These are phyloP conservation scores for Oncopodura yosiiana DNA, from an alignment of 1,140 invertebrate genomes.

Conservation along the genomic window DNA sequence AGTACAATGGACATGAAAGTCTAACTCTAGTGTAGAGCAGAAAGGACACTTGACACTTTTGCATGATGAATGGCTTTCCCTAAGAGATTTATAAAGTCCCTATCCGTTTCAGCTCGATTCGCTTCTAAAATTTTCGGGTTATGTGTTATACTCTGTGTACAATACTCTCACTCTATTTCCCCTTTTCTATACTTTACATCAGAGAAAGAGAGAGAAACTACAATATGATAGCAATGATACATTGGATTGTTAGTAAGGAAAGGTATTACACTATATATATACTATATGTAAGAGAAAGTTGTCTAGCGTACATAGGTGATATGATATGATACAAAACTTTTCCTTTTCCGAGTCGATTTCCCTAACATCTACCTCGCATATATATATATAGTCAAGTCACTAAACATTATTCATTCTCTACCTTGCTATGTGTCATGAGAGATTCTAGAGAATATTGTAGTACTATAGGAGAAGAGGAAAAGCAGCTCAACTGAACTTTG, in stretches of 20 bases:
- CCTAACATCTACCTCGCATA: too few relatives aligned
- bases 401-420: too few relatives aligned
- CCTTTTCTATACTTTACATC: neutral
- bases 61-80: constrained; percentile 37
- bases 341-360: too few relatives aligned
- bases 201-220: neutral
- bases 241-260: neutral
- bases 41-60: constrained; percentile 36
- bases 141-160: neutral
- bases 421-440: too few relatives aligned
- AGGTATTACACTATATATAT: neutral
- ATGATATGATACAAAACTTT: too few relatives aligned
- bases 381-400: too few relatives aligned
- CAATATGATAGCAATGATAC: neutral
- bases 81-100: constrained; percentile 36
- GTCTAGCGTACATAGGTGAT: too few relatives aligned
- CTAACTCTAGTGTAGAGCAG: neutral
- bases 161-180: neutral
- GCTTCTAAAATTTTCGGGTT: constrained; percentile 26
- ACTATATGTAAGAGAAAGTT: too few relatives aligned
- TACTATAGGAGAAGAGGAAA: too few relatives aligned
- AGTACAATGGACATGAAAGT: constrained; percentile 29
- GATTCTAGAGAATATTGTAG: too few relatives aligned
- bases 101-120: constrained; percentile 35
- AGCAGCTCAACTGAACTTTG: too few relatives aligned